Conservation (phyloP, 2,888 invertebrate species). For the Melinopterus prodromus region DNA sequence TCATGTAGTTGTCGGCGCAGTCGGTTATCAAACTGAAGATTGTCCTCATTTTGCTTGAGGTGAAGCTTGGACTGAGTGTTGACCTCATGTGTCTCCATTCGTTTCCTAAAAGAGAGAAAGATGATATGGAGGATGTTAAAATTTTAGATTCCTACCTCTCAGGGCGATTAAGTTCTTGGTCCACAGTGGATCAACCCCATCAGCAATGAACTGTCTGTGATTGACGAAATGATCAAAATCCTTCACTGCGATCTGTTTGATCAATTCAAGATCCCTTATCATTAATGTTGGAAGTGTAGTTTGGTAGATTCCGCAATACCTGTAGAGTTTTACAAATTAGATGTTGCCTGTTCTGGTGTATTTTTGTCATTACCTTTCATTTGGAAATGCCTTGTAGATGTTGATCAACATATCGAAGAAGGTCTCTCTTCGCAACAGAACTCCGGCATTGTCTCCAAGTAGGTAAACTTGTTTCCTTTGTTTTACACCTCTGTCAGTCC, state of each 20-base stretch:
- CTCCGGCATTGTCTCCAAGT: constrained; percentile 34
- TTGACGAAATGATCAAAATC: constrained; percentile 70
- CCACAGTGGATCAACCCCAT: constrained; percentile 62
- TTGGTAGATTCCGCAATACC: constrained; percentile 35
- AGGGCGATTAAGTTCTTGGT: constrained; percentile 54
- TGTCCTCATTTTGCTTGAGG: constrained; percentile 51
- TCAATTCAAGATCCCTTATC: constrained; percentile 65
- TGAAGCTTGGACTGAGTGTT: constrained; percentile 51
- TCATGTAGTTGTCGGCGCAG: constrained; percentile 45
- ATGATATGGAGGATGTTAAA: background rate
- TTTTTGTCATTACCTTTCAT: constrained; percentile 31
- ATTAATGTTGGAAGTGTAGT: constrained; percentile 58
- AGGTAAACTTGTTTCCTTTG: constrained; percentile 36
- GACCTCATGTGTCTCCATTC: constrained; percentile 51
- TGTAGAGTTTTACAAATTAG: constrained; percentile 6
- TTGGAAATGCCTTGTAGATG: constrained; percentile 33
- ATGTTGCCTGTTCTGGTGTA: no score
- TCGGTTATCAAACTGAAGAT: constrained; percentile 50
- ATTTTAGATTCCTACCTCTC: constrained; percentile 33
- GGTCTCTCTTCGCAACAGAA: constrained; percentile 28
- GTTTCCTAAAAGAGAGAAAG: constrained; percentile 39
- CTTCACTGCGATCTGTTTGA: constrained; percentile 66
- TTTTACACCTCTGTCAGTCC: constrained; percentile 36
- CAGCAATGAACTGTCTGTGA: constrained; percentile 45
- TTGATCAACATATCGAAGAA: constrained; percentile 27